Base-by-base conservation (phyloP, 1,140 invertebrate genomes). In the Anastatus disparis region DNA sequence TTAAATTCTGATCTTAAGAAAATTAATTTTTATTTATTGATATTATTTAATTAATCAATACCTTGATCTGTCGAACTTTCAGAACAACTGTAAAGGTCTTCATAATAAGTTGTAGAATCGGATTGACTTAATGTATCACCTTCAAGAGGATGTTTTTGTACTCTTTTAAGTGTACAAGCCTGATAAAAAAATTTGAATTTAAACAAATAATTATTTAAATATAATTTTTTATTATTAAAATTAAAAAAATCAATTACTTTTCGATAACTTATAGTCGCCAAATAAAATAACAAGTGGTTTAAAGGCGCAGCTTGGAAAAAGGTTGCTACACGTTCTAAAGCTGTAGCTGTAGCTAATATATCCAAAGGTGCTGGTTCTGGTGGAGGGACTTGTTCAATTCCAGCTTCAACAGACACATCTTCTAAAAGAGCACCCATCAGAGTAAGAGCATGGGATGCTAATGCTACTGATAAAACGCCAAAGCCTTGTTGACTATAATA, bases 71-170 rank as follows among this genome's bases (percentile, higher is more conserved):
- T 93, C 71, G 94, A 94, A 65, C 93, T 95, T 77, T 95, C 94
- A 73, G 95, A 95, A 81, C 93, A 95, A 78, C 95, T 94, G 29
- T 93, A 89, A 79, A 96, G 93, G 84, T 97, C 95, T 84, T 96
- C 95, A 81, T 95, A 96, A 82, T 95, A 97, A 20, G 94, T 96
- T 42, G 95, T 96, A 4, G 94, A 96, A 81, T 97, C 95, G 0
- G 94, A 96, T 52, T 92, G 91, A 78, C 94, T 95, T 46, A 94
- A 91, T 10, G 91, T 91, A 78, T 95, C 94, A 67, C 92, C 92
- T 84, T 91, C 90, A 3, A 88, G 84, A 53, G 93, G 90, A 84
- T 94, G 92, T 80, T 93, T 93, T 83, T 93, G 93, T 52, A 93
- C 90, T 67, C 93, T 87, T 80, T 94, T 95, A 73, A 95, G 82